Percentiles rank a stretch among this genome's conserved stretches.
Conservation (phyloP, 2,888 invertebrate genomes). For the Xanthostigma xanthostigma region DNA sequence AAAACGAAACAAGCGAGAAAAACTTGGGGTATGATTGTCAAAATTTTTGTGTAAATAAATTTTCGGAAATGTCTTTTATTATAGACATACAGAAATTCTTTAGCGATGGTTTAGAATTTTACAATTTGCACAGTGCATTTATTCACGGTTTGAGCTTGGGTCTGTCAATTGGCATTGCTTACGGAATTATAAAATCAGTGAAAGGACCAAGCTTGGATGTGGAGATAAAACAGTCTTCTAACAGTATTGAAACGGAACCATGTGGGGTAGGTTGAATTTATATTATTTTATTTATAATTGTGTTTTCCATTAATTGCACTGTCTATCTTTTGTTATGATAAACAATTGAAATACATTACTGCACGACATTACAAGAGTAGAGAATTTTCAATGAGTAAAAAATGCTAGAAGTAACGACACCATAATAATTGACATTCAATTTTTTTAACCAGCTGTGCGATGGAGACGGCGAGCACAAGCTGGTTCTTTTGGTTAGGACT, state of each 20-base stretch:
- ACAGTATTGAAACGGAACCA: too few relatives aligned
- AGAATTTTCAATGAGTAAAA: background rate
- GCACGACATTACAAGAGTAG: too few relatives aligned
- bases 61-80: slow-evolving; percentile 1
- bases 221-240: too few relatives aligned
- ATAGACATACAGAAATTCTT: background rate
- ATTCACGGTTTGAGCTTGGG: background rate
- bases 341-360: too few relatives aligned
- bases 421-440: background rate
- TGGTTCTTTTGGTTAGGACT: slow-evolving; percentile 74
- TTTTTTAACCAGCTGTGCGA: slow-evolving; percentile 16
- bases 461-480: slow-evolving; percentile 47
- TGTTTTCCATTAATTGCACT: too few relatives aligned
- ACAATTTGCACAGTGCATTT: background rate
- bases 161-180: background rate
- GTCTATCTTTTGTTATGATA: too few relatives aligned
- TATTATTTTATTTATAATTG: too few relatives aligned
- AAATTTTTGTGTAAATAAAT: slow-evolving; percentile 7
- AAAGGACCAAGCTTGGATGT: too few relatives aligned
- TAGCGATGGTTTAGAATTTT: slow-evolving; percentile 4
- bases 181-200: background rate
- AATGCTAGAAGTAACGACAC: background rate
- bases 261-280: too few relatives aligned
- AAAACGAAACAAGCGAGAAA: background rate
- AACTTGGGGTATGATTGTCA: background rate